These are phyloP conservation scores for Grallaria varia DNA, from an alignment of 2,113 vertebrate species.

Conservation along the genomic window DNA sequence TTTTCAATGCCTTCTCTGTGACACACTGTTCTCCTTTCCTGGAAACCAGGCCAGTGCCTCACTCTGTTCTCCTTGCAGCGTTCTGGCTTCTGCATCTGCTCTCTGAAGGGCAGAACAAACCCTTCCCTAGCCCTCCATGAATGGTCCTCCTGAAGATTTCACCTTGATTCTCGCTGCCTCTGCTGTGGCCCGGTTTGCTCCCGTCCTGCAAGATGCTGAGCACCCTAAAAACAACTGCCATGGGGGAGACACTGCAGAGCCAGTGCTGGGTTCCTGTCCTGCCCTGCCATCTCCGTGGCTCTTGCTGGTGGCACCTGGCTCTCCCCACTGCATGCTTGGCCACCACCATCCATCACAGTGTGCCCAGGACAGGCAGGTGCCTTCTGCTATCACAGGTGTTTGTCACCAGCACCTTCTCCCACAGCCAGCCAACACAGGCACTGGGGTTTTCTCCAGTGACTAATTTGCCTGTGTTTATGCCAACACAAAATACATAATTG, in stretches of 20 bases:
- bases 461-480: constrained; percentile 25
- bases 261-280: background rate
- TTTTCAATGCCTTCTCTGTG: constrained; percentile 34
- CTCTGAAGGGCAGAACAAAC: background rate
- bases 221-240: background rate
- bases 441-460: constrained; percentile 15
- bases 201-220: background rate
- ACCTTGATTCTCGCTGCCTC: background rate
- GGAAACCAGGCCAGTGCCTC: constrained; percentile 56
- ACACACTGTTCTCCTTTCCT: constrained; percentile 67
- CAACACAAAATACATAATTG: constrained; percentile 2
- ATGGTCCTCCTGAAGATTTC: background rate
- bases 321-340: background rate
- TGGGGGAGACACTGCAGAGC: background rate
- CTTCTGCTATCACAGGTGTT: background rate
- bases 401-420: background rate
- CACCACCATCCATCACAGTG: fast-evolving
- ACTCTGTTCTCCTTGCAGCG: constrained; percentile 5
- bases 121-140: background rate
- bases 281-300: background rate
- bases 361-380: background rate
- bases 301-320: background rate
- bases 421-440: background rate
- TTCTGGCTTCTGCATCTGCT: background rate
- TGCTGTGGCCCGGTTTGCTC: background rate